Base-by-base conservation (phyloP, 2,797 vertebrate species). In the Channa striata region DNA sequence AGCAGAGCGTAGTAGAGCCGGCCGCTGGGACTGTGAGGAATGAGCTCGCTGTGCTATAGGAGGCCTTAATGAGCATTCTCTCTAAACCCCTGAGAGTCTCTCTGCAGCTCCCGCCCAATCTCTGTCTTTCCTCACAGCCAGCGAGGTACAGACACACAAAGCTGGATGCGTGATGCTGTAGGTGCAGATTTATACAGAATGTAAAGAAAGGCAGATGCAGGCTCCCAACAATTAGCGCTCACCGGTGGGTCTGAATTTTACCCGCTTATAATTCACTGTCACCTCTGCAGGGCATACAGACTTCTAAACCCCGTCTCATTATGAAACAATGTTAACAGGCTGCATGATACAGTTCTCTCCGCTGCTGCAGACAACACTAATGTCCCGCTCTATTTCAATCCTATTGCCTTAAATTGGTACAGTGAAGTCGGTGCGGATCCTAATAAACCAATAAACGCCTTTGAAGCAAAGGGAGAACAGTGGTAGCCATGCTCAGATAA, bases 1-100 rank as follows among this genome's bases (percentile, higher is more conserved):
- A 90, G 87, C 78, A 16, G 88, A 89, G 89, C 79, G 87, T 85
- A 87, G 89, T 84, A 30, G 84, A 87, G 83, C 81, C 78, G 82
- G 88, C 86, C 89, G 83, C 78, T 87, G 87, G 89, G 87, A 91
- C 87, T 71, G 83, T 89, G 90, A 91, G 85, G 89, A 87, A 90
- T 90, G 90, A 91, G 91, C 87, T 83, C 85, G 85, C 84, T 72
- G 80, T 82, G 87, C 90, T 92, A 83, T 83, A 91, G 88, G 86
- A 89, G 87, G 87, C 91, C 89, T 92, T 92, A 92, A 92, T 91
- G 91, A 92, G 91, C 89, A 83, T 89, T 90, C 84, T 68, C 83
- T 86, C 83, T 84, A 90, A 91, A 90, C 89, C 89, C 88, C 77
- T 76, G 89, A 90, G 90, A 90, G 83, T 70, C 82, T 78, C 87